Base-by-base conservation (phyloP, 2,888 invertebrate species). In the Orgyia antiqua region DNA sequence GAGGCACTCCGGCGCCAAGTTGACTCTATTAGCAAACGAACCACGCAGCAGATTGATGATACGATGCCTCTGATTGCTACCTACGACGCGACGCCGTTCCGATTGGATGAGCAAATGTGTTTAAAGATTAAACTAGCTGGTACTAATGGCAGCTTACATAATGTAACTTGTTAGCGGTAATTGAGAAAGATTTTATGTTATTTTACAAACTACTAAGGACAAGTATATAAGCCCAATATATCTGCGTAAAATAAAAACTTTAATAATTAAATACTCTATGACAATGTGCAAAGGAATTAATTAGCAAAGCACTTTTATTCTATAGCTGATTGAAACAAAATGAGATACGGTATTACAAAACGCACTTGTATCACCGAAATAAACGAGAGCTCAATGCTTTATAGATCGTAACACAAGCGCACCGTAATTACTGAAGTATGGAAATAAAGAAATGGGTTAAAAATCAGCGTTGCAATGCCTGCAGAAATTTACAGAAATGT, bases 1-100 rank as follows among this genome's bases (percentile, higher is more conserved):
- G 48, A 35, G 42, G 31, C 29, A 38, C 48, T 36, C 41, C 25
- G 40, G 40, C 26, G 32, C 40, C 42, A 39, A 43, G 53, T 45
- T 41, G 44, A 45, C 46, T 49, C 45, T 54, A 65, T 66, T 58
- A 64, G 56, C 48, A 58, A 60, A 58, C 59, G 51, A 57, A 52
- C 54, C 60, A 51, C 51, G 57, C 45, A 40, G 40, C 33, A 37
- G 44, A 57, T 57, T 47, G 44, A 54, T 55, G 56, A 46, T 51
- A 50, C 46, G 47, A 39, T 35, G 38, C 42, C 41, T 24, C 45
- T 48, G 50, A 59, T 58, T 52, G 51, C 49, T 36, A 31, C 27
- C 42, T 25, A 34, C 38, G 28, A 39, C 36, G 36, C 40, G 24
- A 34, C 38, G 28, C 36, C 38, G 37, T 39, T 45, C 32, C 45